Evolutionary conservation across 2,888 invertebrate genomes (phyloP).

Genomic region (Nipponacmea schrenckii): DNA sequence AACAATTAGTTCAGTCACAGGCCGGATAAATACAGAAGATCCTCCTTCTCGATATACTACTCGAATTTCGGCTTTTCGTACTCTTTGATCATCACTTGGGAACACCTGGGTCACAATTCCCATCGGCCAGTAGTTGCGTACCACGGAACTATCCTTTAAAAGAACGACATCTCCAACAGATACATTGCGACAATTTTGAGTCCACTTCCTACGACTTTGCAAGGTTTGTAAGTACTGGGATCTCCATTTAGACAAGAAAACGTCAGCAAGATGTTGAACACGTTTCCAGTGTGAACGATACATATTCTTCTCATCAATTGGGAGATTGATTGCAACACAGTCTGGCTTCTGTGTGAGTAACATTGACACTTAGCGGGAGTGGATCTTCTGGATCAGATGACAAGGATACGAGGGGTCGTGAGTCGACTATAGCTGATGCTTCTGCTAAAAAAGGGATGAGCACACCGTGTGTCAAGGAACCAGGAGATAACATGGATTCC

Average conservation of each 20-base stretch:
- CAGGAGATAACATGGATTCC: constrained; percentile 27
- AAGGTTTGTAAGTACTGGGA: constrained; percentile 16
- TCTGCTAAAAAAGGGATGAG: constrained; percentile 34
- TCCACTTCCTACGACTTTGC: constrained; percentile 17
- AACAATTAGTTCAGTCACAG: constrained; percentile 21
- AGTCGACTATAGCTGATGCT: constrained; percentile 32
- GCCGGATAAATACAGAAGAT: constrained; percentile 13
- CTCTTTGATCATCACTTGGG: constrained; percentile 20
- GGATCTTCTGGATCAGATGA: constrained; percentile 31
- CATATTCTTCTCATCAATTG: constrained; percentile 20
- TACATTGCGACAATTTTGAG: not conserved
- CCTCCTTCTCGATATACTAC: constrained; percentile 17
- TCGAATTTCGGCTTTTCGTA: constrained; percentile 27
- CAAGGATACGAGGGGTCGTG: constrained; percentile 27
- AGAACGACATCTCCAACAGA: constrained; percentile 26
- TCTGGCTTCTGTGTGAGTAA: constrained; percentile 28
- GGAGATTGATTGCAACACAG: not conserved
- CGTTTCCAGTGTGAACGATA: constrained; percentile 31
- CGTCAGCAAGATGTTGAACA: constrained; percentile 29
- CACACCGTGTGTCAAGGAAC: constrained; percentile 31
- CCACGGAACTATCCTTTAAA: constrained; percentile 21
- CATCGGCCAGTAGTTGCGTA: constrained; percentile 29
- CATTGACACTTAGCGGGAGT: constrained; percentile 22
- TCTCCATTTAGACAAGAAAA: constrained; percentile 33
- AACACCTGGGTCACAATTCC: constrained; percentile 21